phyloP scores from a whole-genome alignment of 2,113 vertebrate genomes.

The Sula dactylatra region DNA sequence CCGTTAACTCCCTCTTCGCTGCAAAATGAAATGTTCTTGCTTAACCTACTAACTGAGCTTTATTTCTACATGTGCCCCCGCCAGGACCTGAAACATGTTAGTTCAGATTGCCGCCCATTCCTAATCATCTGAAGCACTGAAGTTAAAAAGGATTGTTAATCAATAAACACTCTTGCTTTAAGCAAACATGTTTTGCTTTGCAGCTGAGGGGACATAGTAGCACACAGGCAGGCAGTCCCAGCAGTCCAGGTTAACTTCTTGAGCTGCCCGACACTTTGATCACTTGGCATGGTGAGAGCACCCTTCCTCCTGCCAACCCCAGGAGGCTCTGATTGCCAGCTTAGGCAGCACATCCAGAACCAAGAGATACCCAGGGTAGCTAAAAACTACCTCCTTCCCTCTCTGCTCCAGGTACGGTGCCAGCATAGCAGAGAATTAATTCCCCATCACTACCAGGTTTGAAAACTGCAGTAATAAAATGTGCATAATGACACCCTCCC shows the following conservation, averaged over 20 bases:
- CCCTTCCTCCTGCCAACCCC: background rate
- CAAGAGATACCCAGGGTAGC: background rate
- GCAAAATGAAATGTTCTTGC: background rate
- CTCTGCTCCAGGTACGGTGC: background rate
- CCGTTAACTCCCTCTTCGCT: background rate
- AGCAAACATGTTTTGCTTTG: background rate
- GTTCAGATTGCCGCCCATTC: background rate
- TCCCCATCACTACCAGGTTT: background rate
- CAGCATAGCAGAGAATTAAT: background rate
- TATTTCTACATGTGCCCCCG: background rate
- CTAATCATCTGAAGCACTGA: background rate
- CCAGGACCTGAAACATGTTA: background rate
- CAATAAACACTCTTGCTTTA: constrained; percentile 42
- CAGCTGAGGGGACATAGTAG: background rate
- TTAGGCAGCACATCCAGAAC: background rate
- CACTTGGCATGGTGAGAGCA: background rate
- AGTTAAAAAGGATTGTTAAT: constrained; percentile 34
- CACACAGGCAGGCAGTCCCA: background rate
- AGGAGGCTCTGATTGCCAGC: background rate
- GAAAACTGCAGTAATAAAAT: constrained; percentile 30
- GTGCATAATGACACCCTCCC: background rate
- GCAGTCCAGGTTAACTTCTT: background rate
- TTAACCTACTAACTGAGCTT: background rate
- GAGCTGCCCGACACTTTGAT: background rate
- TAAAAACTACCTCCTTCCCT: background rate